These are phyloP conservation scores for Catharus bicknelli DNA, from an alignment of 2,113 vertebrate species.

Conservation along the genomic window DNA sequence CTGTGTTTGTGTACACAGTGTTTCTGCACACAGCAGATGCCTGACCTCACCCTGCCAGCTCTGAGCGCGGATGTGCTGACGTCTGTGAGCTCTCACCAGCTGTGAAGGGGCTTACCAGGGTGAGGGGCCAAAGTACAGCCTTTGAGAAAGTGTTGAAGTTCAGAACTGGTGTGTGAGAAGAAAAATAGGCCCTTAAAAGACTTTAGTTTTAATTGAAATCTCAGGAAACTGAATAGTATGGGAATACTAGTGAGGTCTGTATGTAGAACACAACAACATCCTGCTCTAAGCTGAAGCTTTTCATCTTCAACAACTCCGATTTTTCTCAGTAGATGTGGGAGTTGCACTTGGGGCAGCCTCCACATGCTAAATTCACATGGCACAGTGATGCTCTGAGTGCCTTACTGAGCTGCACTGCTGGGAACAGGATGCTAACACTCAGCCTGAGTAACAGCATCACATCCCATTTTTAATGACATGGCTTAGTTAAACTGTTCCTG, in stretches of 20 bases:
- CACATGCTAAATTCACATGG: fast-evolving
- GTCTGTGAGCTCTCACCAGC: neutral
- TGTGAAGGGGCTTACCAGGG: neutral
- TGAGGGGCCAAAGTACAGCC: neutral
- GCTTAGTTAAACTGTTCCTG: neutral
- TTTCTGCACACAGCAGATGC: neutral
- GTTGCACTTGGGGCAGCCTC: fast-evolving
- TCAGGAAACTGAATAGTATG: neutral
- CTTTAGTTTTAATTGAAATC: neutral
- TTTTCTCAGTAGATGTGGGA: neutral
- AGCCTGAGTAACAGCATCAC: neutral
- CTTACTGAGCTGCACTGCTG: neutral
- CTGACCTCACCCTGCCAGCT: fast-evolving
- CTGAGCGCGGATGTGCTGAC: fast-evolving
- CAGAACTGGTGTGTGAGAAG: neutral
- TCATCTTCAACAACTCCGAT: neutral
- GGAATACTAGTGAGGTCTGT: neutral
- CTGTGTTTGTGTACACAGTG: fast-evolving
- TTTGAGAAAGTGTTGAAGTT: neutral
- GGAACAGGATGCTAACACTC: neutral
- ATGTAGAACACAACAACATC: neutral
- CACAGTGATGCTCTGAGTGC: neutral
- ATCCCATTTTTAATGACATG: neutral
- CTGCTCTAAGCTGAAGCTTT: neutral
- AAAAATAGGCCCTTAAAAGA: neutral